These are phyloP conservation scores for Pangasius sanitwongsei DNA, from an alignment of 2,797 vertebrate species.

Conservation along the genomic window DNA sequence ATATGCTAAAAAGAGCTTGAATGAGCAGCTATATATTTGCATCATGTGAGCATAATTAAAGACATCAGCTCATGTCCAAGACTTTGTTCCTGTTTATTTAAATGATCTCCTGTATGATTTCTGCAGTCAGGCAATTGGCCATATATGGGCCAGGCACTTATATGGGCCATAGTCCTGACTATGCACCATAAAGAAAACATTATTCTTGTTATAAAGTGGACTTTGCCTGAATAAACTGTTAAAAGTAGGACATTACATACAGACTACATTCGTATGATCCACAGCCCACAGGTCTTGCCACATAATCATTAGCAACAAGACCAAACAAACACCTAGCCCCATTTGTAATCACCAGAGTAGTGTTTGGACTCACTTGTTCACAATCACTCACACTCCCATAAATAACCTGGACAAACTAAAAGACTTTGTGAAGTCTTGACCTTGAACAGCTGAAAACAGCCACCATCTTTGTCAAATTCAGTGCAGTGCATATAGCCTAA, in stretches of 20 bases:
- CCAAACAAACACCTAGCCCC: background rate
- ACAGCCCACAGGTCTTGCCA: background rate
- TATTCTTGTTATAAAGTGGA: background rate
- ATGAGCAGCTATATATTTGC: background rate
- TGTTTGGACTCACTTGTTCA: background rate
- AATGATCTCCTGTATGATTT: background rate
- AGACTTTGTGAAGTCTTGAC: background rate
- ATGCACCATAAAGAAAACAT: background rate
- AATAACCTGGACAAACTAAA: background rate
- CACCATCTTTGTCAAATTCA: background rate
- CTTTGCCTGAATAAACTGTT: background rate
- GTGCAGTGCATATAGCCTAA: background rate
- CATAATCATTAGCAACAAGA: background rate
- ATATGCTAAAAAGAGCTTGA: background rate
- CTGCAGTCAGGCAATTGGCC: background rate
- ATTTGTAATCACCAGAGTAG: background rate
- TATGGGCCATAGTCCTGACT: background rate
- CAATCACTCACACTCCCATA: background rate
- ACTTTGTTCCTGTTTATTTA: background rate
- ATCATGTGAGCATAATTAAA: background rate
- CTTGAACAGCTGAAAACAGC: background rate
- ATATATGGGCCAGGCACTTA: background rate
- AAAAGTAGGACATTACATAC: background rate
- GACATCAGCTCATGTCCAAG: background rate
- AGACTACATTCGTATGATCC: background rate